Base-by-base conservation (phyloP, 2,113 vertebrate genomes). In the Perognathus longimembris region DNA sequence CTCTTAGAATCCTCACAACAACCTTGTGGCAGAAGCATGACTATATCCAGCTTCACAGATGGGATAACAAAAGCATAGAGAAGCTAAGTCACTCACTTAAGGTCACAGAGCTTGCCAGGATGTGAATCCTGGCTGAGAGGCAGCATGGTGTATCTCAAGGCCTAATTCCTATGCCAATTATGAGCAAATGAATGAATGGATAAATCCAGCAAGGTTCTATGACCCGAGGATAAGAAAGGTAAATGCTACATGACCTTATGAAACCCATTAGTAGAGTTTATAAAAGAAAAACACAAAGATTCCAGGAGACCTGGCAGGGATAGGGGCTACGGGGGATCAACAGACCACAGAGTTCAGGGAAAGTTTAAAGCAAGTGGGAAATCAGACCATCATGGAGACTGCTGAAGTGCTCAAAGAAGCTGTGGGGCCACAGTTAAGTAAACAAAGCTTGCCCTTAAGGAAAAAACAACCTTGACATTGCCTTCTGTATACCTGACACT, bases 211-310 rank as follows among this genome's bases (percentile, higher is more conserved):
- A 21, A 64, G 66, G 54, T 18, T 74, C 63, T 61, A 17, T 11
- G 69, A 76, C 64, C 20, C 6, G 32, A 76, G 74, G 70, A 28
- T 30, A 85, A 59, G 17, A 73, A 75, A 93, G 74, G 88, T 50
- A 89, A 87, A 90, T 88, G 85, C 63, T 45, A 1, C 28, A 7
- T n/a, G 93, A 76, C 78, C 57, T 93, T 83, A 79, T 64, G 71
- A 90, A 93, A 90, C 82, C 24, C 79, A 15, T 42, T 66, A 54
- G n/a, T 42, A 11, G 36, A 34, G 5, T 76, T 96, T 88, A 61
- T 79, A 90, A 80, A 94, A 67, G 82, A 59, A 90, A 96, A 90
- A 70, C n/a, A 88, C 26, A 38, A 90, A 32, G 83, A 83, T 94
- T 94, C 86, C 26, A 28, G 93, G 40, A 92, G 70, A 93, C 34